Conservation (phyloP, 2,888 invertebrate species). For the Morpho helenor region DNA sequence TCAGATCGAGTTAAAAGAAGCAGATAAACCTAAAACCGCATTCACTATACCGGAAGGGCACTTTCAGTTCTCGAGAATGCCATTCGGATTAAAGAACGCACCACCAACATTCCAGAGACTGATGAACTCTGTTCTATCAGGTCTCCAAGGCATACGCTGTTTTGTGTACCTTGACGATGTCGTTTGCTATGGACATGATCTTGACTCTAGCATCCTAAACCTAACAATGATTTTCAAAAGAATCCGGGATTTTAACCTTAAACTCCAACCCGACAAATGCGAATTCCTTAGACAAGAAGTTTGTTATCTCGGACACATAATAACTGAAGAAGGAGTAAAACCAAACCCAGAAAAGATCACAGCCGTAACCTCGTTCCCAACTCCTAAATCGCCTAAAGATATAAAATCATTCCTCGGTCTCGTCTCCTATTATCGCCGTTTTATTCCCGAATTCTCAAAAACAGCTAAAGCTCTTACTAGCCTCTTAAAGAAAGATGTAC, state of each 20-base stretch:
- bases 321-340: conserved; percentile 27
- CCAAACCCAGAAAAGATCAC: conserved; percentile 33
- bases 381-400: conserved; percentile 27
- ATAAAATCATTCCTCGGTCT: conserved; percentile 35
- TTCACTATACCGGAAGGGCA: conserved; percentile 2
- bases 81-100: conserved; percentile 6
- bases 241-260: conserved; percentile 30
- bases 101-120: conserved; percentile 14
- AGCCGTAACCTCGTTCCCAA: conserved; percentile 22
- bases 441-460: conserved; percentile 40
- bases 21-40: conserved; percentile 1
- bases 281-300: conserved; percentile 43
- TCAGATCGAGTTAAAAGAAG: conserved; percentile 14
- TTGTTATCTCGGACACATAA: conserved; percentile 40
- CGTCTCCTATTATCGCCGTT: conserved; percentile 44
- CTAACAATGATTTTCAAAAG: conserved; percentile 34
- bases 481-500: conserved; percentile 28
- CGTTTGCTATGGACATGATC: conserved; percentile 31
- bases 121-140: conserved; percentile 25
- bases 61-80: conserved; percentile 5
- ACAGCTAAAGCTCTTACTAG: conserved; percentile 31
- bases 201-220: conserved; percentile 37
- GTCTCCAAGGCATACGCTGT: conserved; percentile 30
- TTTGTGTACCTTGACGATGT: conserved; percentile 39
- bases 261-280: conserved; percentile 42